These are phyloP conservation scores for Lasioglossum baleicum DNA, from an alignment of 1,140 invertebrate genomes.

Conservation along the genomic window DNA sequence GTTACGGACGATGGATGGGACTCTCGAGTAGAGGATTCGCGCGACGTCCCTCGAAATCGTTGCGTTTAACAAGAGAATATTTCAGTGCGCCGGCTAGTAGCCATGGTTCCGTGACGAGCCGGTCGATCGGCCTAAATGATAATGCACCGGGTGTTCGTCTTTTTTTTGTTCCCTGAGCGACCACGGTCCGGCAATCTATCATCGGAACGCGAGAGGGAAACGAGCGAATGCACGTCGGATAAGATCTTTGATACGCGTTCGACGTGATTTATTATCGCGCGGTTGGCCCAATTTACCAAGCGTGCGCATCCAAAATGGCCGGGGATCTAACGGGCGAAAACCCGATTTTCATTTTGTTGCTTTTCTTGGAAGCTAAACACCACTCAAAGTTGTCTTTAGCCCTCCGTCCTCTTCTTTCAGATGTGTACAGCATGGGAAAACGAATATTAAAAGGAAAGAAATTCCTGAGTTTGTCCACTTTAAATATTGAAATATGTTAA, in stretches of 20 bases:
- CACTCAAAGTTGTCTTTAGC: too few relatives aligned
- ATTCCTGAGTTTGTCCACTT: too few relatives aligned
- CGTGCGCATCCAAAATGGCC: slow-evolving; percentile 31
- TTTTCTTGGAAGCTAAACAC: neutral
- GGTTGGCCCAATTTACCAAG: slow-evolving; percentile 43
- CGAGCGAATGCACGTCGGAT: slow-evolving; percentile 44
- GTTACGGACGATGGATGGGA: neutral
- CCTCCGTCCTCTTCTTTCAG: too few relatives aligned
- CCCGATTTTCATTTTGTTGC: neutral
- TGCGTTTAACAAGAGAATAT: slow-evolving; percentile 18
- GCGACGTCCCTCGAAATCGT: slow-evolving; percentile 16
- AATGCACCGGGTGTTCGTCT: slow-evolving; percentile 40
- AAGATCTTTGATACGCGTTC: slow-evolving; percentile 47
- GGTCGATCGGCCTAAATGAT: slow-evolving; percentile 48
- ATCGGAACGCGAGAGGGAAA: slow-evolving; percentile 33
- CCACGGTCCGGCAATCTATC: slow-evolving; percentile 34
- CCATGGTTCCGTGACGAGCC: slow-evolving; percentile 36
- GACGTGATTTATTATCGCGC: slow-evolving; percentile 51
- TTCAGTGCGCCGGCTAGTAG: slow-evolving; percentile 12
- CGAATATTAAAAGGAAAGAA: too few relatives aligned
- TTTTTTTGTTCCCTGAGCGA: slow-evolving; percentile 32
- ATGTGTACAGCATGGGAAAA: too few relatives aligned
- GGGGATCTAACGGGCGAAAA: neutral
- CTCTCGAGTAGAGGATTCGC: neutral
- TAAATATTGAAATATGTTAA: too few relatives aligned